Evolutionary conservation across 1,140 invertebrate genomes (phyloP).

Genomic region (Drosophila sucinea): DNA sequence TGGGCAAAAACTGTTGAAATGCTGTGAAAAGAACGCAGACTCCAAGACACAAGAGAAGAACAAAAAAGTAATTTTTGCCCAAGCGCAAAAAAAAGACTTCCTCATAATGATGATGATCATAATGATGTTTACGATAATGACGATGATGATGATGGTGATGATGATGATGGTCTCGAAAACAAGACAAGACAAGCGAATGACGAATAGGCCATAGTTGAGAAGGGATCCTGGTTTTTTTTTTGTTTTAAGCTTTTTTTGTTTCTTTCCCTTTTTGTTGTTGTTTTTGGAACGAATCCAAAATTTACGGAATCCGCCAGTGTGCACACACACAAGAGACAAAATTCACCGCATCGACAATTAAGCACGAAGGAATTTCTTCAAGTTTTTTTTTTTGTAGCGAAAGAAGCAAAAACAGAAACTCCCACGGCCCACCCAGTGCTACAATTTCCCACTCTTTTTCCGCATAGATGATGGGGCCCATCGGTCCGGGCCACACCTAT

Average conservation of each 20-base stretch:
- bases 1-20: slow-evolving; percentile 75
- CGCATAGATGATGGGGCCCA: slow-evolving; percentile 46
- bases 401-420: slow-evolving; percentile 48
- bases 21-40: slow-evolving; percentile 77
- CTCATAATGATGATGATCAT: slow-evolving; percentile 38
- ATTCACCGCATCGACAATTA: slow-evolving; percentile 81
- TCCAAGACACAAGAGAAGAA: slow-evolving; percentile 36
- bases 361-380: slow-evolving; percentile 67
- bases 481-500: slow-evolving; percentile 37
- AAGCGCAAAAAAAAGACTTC: slow-evolving; percentile 54
- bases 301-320: slow-evolving; percentile 77
- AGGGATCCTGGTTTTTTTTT: slow-evolving; percentile 20
- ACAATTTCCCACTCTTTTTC: slow-evolving; percentile 76
- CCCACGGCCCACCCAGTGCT: slow-evolving; percentile 79
- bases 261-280: background rate
- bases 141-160: slow-evolving; percentile 22
- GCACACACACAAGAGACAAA: slow-evolving; percentile 54
- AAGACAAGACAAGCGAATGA: slow-evolving; percentile 77
- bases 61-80: slow-evolving; percentile 73
- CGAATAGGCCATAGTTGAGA: slow-evolving; percentile 74
- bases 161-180: slow-evolving; percentile 28
- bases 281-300: slow-evolving; percentile 74
- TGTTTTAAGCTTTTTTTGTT: slow-evolving; percentile 24
- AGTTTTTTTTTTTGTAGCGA: slow-evolving; percentile 6
- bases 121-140: slow-evolving; percentile 36